Base-by-base conservation (phyloP, 2,797 vertebrate genomes). In the Serranus cabrilla region DNA sequence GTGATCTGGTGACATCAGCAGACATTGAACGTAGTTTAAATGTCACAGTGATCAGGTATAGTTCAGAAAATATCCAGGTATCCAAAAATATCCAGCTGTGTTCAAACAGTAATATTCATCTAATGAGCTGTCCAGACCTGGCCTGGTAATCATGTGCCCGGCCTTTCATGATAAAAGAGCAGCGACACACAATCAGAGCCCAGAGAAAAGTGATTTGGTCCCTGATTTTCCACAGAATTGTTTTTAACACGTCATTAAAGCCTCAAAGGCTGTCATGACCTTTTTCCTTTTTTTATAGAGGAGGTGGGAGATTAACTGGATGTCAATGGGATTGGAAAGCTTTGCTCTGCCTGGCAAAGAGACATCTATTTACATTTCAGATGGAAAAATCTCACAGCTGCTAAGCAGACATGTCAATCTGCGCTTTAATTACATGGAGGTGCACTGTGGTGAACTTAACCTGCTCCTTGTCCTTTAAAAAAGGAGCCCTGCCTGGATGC, bases 161-260 rank as follows among this genome's bases (percentile, higher is more conserved):
- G 56, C 50, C 23, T 78, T 54, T 83, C 31, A 67, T 68, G 9
- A 81, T 51, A 18, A 73, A 84, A 81, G 54, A 51, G 62, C 13
- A 2, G 37, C 0, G n/a, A 76, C 65, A 62, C 58, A 75, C 75
- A 63, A 58, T 51, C 51, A 23, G 61, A 43, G 34, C 50, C 20
- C 25, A 1, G 40, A 43, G 17, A 17, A 74, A 81, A 40, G 70
- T 20, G 63, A 67, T 61, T 46, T 65, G 62, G 52, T 37, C 73
- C 57, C 49, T 43, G 50, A 57, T 71, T 86, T 81, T 68, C 76
- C 81, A 74, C 80, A 50, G 31, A 64, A 20, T 42, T 43, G 17
- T 56, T 76, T 78, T 86, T 71, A 83, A 81, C 76, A 90, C 71
- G 0, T 83, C 74, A 58, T 88, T 77, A 87, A 83, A 90, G 54